Evolutionary conservation across 2,113 vertebrate genomes (phyloP), one percentile per base, ranked within the genome.

Genomic region (Elaphurus davidianus): DNA sequence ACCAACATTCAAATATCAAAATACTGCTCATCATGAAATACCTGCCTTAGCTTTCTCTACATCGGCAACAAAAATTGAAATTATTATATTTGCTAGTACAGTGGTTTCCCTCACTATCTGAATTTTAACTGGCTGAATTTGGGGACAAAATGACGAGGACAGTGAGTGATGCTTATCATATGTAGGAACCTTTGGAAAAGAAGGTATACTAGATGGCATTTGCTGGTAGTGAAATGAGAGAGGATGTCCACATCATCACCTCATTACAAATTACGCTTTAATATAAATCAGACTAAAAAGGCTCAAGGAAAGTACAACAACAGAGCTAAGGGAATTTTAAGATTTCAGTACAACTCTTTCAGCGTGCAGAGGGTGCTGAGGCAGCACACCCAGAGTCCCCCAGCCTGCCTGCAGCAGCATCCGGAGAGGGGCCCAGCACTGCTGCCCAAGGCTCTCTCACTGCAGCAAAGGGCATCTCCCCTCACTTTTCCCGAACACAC

Each of bases 91-190:
- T 86, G 85, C 10, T 64, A 92, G 67, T 27, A 57, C 0, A 71
- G 19, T 45, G 19, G 3, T 40, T 43, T 28, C 71, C 23, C 45
- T 81, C 47, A 52, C n/a, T 57, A 54, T 6, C 6, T 28, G 43
- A 88, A 91, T 23, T 43, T 82, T 90, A 87, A 87, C 60, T 33
- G 89, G n/a, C 64, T 91, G 25, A 67, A 85, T 30, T 55, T 76
- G 25, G 40, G 13, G n/a, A 60, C 17, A 28, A 64, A 71, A 33
- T 43, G 33, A 45, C 43, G 57, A 87, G 36, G 33, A 57, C 11
- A 83, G 36, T 25, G 47, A 43, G 21, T 8, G 27, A 54, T 62
- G 21, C 40, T 30, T 45, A 2, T 43, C 64, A 67, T 67, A 54
- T 25, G n/a, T 47, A 76, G 83, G n/a, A n/a, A 67, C 30, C 50